Evolutionary conservation across 2,888 invertebrate genomes (phyloP).

Genomic region (Cetonia aurata): DNA sequence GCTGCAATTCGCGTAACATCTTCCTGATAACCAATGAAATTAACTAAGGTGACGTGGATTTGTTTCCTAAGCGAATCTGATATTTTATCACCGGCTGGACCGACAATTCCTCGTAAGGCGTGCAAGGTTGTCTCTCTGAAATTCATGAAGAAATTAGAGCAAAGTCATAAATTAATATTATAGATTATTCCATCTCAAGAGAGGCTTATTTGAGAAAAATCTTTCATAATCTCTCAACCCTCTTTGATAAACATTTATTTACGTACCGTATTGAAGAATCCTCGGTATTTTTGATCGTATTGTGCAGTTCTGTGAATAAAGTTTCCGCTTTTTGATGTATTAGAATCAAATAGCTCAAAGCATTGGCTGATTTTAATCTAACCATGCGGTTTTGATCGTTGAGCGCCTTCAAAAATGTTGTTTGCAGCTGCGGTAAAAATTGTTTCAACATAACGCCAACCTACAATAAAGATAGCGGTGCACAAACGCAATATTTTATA

Average conservation of each 20-base stretch:
- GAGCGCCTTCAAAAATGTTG: constrained; percentile 96
- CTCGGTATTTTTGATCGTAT: constrained; percentile 85
- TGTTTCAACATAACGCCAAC: constrained; percentile 96
- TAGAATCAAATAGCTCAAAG: constrained; percentile 87
- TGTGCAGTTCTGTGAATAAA: constrained; percentile 92
- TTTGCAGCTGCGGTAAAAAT: constrained; percentile 98
- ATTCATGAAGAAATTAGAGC: constrained; percentile 32
- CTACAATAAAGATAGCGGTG: constrained; percentile 65
- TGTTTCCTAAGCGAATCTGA: constrained; percentile 82
- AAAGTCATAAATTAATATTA: background rate
- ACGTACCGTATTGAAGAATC: constrained; percentile 77
- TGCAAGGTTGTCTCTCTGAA: constrained; percentile 91
- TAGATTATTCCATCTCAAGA: background rate
- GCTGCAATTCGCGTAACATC: constrained; percentile 85
- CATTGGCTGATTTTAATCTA: constrained; percentile 89
- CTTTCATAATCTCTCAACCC: background rate
- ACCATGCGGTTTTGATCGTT: constrained; percentile 91
- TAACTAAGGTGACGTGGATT: constrained; percentile 77
- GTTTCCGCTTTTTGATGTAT: constrained; percentile 96
- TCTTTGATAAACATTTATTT: constrained; percentile 19
- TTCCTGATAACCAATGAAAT: constrained; percentile 80
- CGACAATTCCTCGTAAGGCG: constrained; percentile 87
- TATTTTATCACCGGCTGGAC: constrained; percentile 90
- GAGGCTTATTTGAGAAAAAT: too few relatives aligned
- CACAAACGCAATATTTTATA: background rate